Evolutionary conservation across 2,113 vertebrate genomes (phyloP).

Genomic region (Cavia porcellus): DNA sequence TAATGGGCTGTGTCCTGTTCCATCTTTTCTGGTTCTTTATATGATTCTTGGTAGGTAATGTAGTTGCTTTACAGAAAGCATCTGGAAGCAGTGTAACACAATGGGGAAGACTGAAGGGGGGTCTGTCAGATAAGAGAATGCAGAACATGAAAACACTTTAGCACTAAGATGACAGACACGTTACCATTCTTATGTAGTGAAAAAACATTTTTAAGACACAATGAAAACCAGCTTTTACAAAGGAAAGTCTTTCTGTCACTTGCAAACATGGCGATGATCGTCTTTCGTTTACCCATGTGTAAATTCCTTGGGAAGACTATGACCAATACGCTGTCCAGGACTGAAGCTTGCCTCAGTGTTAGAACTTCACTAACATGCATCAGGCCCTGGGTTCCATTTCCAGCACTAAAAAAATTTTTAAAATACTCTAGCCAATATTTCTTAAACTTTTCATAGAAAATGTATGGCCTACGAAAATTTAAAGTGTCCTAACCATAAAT

Average conservation of each 20-base stretch:
- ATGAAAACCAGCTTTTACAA: not conserved
- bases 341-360: not conserved
- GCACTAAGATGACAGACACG: not conserved
- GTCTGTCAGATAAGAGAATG: not conserved
- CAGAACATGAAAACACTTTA: not conserved
- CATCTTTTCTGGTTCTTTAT: not conserved
- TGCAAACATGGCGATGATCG: not conserved
- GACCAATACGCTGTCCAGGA: not conserved
- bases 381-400: not conserved
- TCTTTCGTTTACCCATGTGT: not conserved
- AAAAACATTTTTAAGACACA: not conserved
- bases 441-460: not conserved
- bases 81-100: not conserved
- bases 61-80: not conserved
- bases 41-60: not conserved
- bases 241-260: not conserved
- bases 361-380: not conserved
- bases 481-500: not conserved
- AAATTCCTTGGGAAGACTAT: not conserved
- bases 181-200: not conserved
- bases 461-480: not conserved
- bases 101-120: not conserved
- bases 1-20: not conserved
- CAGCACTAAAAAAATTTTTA: not conserved
- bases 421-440: not conserved